Percentiles rank a stretch among this genome's conserved stretches.
These are phyloP conservation scores for Charina bottae DNA, from an alignment of 2,113 vertebrate genomes.

Conservation along the genomic window DNA sequence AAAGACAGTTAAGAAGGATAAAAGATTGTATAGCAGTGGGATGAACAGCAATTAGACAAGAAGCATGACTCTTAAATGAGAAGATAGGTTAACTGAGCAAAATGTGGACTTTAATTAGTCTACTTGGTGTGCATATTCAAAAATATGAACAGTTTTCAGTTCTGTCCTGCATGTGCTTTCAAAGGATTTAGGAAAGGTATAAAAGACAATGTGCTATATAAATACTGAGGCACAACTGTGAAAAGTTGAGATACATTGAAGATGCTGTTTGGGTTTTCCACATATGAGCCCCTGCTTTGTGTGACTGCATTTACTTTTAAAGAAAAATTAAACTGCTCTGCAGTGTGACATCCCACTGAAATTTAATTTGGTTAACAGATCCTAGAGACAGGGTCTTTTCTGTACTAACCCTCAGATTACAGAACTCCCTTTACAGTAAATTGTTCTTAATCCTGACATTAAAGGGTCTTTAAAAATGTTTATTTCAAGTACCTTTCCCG, in stretches of 20 bases:
- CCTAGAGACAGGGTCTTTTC: background rate
- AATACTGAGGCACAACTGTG: background rate
- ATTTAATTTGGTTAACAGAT: background rate
- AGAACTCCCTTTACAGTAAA: background rate
- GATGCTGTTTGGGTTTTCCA: background rate
- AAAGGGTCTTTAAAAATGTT: background rate
- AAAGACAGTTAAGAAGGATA: constrained; percentile 14
- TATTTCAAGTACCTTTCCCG: background rate
- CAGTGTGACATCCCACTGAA: background rate
- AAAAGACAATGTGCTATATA: background rate
- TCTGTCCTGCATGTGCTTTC: background rate
- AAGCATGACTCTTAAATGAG: background rate
- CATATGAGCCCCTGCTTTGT: background rate
- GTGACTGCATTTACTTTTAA: background rate
- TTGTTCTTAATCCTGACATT: background rate
- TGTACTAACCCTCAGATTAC: background rate
- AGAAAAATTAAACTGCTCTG: background rate
- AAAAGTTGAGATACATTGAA: background rate
- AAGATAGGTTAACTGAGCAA: background rate
- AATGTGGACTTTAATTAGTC: background rate
- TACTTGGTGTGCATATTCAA: background rate
- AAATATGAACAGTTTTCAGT: background rate
- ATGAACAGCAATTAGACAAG: background rate
- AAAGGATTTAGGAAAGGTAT: background rate
- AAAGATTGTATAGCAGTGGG: background rate